phyloP scores from a whole-genome alignment of 2,113 vertebrate genomes.

The Orthochromis malagaraziensis region DNA sequence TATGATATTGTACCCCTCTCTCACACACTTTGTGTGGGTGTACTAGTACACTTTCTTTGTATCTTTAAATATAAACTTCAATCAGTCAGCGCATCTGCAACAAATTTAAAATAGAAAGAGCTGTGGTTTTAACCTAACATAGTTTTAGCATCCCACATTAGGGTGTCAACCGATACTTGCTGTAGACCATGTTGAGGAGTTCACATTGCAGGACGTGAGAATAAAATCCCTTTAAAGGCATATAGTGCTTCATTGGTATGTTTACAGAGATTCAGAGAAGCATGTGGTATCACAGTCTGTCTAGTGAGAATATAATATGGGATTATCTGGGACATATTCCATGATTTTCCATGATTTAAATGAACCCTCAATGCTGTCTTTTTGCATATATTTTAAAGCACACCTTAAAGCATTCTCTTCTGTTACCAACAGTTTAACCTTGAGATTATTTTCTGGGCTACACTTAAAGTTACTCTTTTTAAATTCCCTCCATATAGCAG shows the following conservation, averaged over 20 bases:
- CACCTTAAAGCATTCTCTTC: too few species aligned
- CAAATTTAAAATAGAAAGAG: not conserved
- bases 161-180: rapidly evolving
- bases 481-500: not conserved
- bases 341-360: too few species aligned
- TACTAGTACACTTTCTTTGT: rapidly evolving
- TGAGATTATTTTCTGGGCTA: too few species aligned
- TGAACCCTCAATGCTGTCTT: too few species aligned
- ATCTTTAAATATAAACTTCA: rapidly evolving
- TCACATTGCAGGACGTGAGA: not conserved
- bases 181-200: not conserved
- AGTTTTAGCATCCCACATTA: not conserved
- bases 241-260: not conserved
- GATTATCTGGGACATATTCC: not conserved
- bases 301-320: rapidly evolving
- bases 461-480: too few species aligned
- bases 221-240: not conserved
- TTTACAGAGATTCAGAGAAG: not conserved
- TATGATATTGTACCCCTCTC: rapidly evolving
- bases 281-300: rapidly evolving
- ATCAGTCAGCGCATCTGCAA: rapidly evolving
- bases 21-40: rapidly evolving
- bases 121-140: rapidly evolving
- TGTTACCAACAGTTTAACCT: too few species aligned
- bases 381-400: too few species aligned